These are phyloP conservation scores for Neria commutata DNA, from an alignment of 2,888 invertebrate genomes.

Conservation along the genomic window DNA sequence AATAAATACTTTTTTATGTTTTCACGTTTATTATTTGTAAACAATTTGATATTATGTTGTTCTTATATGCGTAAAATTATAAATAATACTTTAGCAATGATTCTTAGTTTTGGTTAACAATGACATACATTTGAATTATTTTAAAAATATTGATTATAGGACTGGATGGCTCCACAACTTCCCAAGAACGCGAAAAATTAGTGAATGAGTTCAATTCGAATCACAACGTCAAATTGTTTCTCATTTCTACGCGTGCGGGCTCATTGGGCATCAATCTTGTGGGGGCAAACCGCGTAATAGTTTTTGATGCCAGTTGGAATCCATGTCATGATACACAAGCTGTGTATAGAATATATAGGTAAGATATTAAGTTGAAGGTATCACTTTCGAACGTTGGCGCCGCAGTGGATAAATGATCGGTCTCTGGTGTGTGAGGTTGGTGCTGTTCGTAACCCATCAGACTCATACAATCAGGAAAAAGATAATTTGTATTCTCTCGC, in stretches of 20 bases:
- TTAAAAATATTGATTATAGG: conserved; percentile 63
- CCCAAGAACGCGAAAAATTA: conserved; percentile 91
- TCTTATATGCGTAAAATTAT: no score
- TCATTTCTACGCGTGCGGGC: conserved; percentile 96
- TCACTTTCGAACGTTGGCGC: no score
- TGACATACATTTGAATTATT: not conserved
- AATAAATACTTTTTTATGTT: no score
- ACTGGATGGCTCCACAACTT: conserved; percentile 94
- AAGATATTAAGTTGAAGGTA: conserved; percentile 36
- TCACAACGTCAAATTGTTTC: conserved; percentile 83
- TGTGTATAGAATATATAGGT: conserved; percentile 89
- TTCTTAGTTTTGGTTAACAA: not conserved
- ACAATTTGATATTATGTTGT: no score
- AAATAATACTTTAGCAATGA: conserved; percentile 2
- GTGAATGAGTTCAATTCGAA: conserved; percentile 96
- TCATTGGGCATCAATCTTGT: conserved; percentile 96
- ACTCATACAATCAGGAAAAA: no score
- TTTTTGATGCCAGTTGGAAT: conserved; percentile 99
- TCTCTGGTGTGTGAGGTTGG: no score
- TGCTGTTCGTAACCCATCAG: no score
- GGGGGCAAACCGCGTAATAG: conserved; percentile 95
- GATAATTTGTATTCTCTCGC: no score
- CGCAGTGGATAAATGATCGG: no score
- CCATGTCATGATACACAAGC: conserved; percentile 98
- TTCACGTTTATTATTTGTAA: no score